Evolutionary conservation across 2,888 invertebrate species (phyloP).

Genomic region (Synanthedon formicaeformis): DNA sequence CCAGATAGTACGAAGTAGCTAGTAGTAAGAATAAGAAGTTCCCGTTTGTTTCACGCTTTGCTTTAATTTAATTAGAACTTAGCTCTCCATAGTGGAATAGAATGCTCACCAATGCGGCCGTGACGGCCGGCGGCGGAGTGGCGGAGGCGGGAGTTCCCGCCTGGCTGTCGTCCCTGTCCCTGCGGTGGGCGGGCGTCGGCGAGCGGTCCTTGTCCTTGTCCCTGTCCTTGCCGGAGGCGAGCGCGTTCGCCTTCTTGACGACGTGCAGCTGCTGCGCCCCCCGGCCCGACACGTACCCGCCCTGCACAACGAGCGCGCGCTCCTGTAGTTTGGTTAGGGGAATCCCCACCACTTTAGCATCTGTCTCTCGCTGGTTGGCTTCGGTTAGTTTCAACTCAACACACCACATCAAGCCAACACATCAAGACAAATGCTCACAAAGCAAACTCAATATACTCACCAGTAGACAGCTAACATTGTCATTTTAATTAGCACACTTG

Average conservation of each 20-base stretch:
- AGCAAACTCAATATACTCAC: too few relatives aligned
- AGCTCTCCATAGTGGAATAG: too few relatives aligned
- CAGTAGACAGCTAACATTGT: too few relatives aligned
- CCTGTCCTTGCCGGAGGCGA: conserved; percentile 73
- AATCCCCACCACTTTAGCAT: conserved; percentile 34
- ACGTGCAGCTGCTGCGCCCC: conserved; percentile 76
- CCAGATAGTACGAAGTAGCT: too few relatives aligned
- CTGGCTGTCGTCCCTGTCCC: conserved; percentile 19
- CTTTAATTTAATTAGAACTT: too few relatives aligned
- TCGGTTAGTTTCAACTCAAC: background rate
- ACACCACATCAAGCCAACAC: too few relatives aligned
- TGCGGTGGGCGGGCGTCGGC: conserved; percentile 33
- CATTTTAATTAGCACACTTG: too few relatives aligned
- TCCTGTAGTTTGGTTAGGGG: conserved; percentile 74
- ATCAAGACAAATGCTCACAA: too few relatives aligned
- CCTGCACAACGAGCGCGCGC: conserved; percentile 77
- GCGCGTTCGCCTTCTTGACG: conserved; percentile 81
- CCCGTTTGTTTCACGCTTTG: too few relatives aligned
- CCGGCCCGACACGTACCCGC: conserved; percentile 74
- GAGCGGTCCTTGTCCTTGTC: conserved; percentile 49
- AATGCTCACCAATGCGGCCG: conserved; percentile 40
- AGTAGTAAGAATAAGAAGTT: too few relatives aligned
- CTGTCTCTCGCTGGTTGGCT: conserved; percentile 51
- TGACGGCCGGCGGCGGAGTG: conserved; percentile 48
- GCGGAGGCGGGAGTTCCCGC: conserved; percentile 30